phyloP scores from a whole-genome alignment of 35 echinoderm and acorn worm genomes.

The Strongylocentrotus purpuratus region DNA sequence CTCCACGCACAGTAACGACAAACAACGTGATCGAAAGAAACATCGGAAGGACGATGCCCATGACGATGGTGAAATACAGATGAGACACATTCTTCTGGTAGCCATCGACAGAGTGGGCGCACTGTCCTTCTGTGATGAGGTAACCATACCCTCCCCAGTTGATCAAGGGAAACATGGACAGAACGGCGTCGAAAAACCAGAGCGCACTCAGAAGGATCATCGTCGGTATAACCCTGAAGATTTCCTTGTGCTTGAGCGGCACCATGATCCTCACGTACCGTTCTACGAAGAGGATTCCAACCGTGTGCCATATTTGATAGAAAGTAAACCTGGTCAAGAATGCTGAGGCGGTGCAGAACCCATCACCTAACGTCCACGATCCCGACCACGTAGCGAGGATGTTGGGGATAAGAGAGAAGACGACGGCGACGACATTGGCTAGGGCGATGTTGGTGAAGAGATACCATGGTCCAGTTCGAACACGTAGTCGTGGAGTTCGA shows the following conservation, averaged over 20 bases:
- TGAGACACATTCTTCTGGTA: conserved; percentile 54
- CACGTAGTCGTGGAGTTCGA: not conserved
- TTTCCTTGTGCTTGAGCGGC: conserved; percentile 62
- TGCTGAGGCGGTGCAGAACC: conserved; percentile 46
- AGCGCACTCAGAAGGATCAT: conserved; percentile 52
- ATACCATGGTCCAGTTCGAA: conserved; percentile 46
- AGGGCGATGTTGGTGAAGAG: conserved; percentile 45
- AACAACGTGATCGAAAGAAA: conserved; percentile 19
- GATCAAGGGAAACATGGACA: conserved; percentile 55
- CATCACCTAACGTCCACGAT: conserved; percentile 48
- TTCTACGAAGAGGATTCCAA: conserved; percentile 56
- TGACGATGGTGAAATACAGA: conserved; percentile 53
- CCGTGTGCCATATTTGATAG: conserved; percentile 55
- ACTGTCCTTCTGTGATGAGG: conserved; percentile 44
- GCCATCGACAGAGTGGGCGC: conserved; percentile 39
- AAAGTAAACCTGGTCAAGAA: conserved; percentile 48
- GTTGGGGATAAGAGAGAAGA: conserved; percentile 59
- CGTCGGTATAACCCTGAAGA: conserved; percentile 48
- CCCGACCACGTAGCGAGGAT: conserved; percentile 30
- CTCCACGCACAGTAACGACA: not conserved
- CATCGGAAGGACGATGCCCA: conserved; percentile 51
- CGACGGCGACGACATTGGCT: conserved; percentile 36
- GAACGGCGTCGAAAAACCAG: conserved; percentile 58
- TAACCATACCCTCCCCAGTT: conserved; percentile 64
- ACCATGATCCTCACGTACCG: conserved; percentile 55